Evolutionary conservation across 2,888 invertebrate genomes (phyloP), one percentile per base, ranked within the genome.

Genomic region (Thereva unica): DNA sequence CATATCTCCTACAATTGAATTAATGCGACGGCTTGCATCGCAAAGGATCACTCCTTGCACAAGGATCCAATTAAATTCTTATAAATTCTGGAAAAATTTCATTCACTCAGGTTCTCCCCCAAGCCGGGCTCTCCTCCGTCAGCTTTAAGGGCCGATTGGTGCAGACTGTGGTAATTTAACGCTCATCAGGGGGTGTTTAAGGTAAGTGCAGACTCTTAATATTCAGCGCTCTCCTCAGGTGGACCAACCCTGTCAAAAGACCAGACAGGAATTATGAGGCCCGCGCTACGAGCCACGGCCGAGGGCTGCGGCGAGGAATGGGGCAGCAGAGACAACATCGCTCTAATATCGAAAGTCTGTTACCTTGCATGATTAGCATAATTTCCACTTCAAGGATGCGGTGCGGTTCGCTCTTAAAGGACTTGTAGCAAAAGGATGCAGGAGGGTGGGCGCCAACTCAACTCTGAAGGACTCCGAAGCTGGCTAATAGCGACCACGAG

Each of bases 281-380:
- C 8, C 38, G 9, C 12, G 38, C 49, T 42, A 50, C 9, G 41
- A 50, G 10, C 23, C 12, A 47, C 44, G 44, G 8, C 56, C 23
- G 44, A n/a, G 10, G 47, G 57, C 23, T 10, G n/a, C n/a, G n/a
- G n/a, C n/a, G 7, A 35, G 23, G 4, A 23, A 23, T 23, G 23
- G 23, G 23, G 12, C 6, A 7, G 10, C 47, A 42, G 47, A 61
- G 50, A 61, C 50, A 50, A 50, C 40, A 61, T 34, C 50, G 41
- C 50, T 23, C 40, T n/a, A 34, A 49, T 61, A 12, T 34, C 37
- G 41, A 61, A 61, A 61, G 61, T 61, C 61, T 61, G 61, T 61
- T 61, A 61, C 61, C 61, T 61, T 49, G 61, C 57, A 61, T 61
- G 61, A 61, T 61, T 61, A 61, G 61, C 61, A 61, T 61, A 61